Base-by-base conservation (phyloP, 2,888 invertebrate genomes). In the Paralinhomoeus sp. region DNA sequence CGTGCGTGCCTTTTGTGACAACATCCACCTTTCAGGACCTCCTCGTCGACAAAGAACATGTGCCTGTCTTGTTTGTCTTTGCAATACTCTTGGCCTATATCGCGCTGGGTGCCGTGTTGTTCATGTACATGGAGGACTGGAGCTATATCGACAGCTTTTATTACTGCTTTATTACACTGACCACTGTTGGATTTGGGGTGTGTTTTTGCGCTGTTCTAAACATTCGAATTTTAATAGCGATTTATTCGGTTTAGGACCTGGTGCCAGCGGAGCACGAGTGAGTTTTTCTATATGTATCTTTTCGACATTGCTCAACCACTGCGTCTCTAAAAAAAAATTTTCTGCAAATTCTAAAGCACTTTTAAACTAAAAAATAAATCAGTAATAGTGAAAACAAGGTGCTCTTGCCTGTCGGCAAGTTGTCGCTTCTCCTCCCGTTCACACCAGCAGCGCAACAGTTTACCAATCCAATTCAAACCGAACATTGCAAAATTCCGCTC, bases 71-170 rank as follows among this genome's bases (percentile, higher is more conserved):
- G 22, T 51, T 61, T 46, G 60, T 65, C 17, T 56, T 64, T 39
- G 50, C 56, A 12, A 60, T 64, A 42, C 50, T 65, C 31, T 37
- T 64, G 43, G 53, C 56, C 17, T 67, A 65, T 53, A 56, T 65
- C 38, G 59, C 62, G 21, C 51, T 63, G 21, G 67, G 66, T 15
- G 65, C 63, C 3, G 48, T 61, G 15, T 50, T 65, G 21, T 66
- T 67, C 48, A 53, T 54, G 21, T 46, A 55, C 7, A 49, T 66
- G 31, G 67, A 67, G 31, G 57, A 58, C 9, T 69, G 69, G 69
- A 64, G 63, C 46, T 69, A 62, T 49, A 57, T 69, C 49, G 68
- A 69, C 53, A 63, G 67, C n/a, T 65, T 69, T 50, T 69, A 69
- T 53, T 69, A 67, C 53, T 69, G 67, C 53, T 60, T 60, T 50